Conservation (phyloP, 1,140 invertebrate species). For the Trachelipus rathkii region DNA sequence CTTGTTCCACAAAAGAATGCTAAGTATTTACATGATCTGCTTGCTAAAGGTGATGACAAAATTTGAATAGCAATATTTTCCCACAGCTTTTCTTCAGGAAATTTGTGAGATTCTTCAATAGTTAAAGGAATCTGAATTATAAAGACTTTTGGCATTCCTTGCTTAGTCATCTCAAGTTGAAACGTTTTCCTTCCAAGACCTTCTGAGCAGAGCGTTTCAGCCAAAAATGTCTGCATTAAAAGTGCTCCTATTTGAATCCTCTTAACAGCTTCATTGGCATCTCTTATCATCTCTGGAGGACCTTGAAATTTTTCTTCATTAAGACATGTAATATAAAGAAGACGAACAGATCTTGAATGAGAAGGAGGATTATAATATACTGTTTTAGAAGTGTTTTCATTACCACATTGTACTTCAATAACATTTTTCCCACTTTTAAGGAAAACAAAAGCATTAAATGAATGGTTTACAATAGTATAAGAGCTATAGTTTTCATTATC, state of each 20-base stretch:
- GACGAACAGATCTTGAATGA: conserved; percentile 50
- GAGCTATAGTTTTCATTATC: not conserved
- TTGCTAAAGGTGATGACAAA: conserved; percentile 62
- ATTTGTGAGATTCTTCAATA: conserved; percentile 64
- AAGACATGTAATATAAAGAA: conserved; percentile 53
- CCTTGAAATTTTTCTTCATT: conserved; percentile 75
- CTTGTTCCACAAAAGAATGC: conserved; percentile 71
- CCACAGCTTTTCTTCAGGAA: conserved; percentile 78
- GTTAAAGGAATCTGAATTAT: conserved; percentile 67
- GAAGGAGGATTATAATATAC: conserved; percentile 27
- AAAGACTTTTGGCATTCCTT: conserved; percentile 54
- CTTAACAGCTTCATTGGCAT: conserved; percentile 67
- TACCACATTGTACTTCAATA: not conserved
- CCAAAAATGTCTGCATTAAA: conserved; percentile 77
- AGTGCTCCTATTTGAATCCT: conserved; percentile 72
- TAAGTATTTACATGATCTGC: conserved; percentile 72
- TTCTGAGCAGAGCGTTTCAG: conserved; percentile 79
- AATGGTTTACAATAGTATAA: not conserved
- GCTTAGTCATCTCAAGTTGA: conserved; percentile 57
- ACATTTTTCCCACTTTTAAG: not conserved
- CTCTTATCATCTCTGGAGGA: conserved; percentile 63
- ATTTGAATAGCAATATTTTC: conserved; percentile 71
- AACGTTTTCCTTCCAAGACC: conserved; percentile 77
- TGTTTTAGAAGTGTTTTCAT: not conserved
- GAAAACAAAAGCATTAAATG: conserved; percentile 1